phyloP scores from a whole-genome alignment of 2,113 vertebrate species.

The Tachysurus fulvidraco region DNA sequence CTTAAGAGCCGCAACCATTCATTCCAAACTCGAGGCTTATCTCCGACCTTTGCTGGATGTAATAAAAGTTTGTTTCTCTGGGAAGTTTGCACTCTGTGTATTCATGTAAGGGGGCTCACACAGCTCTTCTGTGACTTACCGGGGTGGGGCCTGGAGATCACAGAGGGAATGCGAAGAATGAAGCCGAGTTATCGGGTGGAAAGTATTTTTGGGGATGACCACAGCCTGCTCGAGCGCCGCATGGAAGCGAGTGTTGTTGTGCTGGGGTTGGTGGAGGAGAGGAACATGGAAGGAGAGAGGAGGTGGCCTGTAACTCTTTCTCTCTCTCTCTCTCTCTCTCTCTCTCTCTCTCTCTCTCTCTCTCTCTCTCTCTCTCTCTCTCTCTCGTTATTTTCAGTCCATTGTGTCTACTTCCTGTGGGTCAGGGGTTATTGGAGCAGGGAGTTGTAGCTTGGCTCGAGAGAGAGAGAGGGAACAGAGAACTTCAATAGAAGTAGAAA shows the following conservation, averaged over 20 bases:
- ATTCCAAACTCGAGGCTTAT: neutral
- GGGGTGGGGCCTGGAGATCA: constrained; percentile 34
- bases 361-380: constrained; percentile 12
- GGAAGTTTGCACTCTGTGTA: neutral
- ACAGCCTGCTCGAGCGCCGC: constrained; percentile 8
- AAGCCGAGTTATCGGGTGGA: neutral
- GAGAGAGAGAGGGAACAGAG: constrained; percentile 51
- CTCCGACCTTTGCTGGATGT: neutral
- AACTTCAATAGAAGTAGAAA: constrained; percentile 39
- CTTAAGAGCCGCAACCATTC: neutral
- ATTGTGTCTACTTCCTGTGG: constrained; percentile 94
- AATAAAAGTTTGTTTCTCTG: neutral
- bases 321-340: constrained; percentile 9
- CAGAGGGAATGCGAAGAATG: constrained; percentile 33
- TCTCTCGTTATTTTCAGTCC: constrained; percentile 88
- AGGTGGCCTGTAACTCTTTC: constrained; percentile 59
- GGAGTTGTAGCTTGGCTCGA: constrained; percentile 79
- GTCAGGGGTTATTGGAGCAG: constrained; percentile 89
- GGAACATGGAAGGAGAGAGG: constrained; percentile 46
- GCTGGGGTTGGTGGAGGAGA: constrained; percentile 42
- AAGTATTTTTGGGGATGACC: constrained; percentile 39
- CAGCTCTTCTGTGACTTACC: neutral
- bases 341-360: constrained; percentile 51
- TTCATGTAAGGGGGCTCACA: constrained; percentile 9
- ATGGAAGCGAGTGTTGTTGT: constrained; percentile 28